Conservation (phyloP, 2,113 vertebrate species). For the Triplophysa dalaica region DNA sequence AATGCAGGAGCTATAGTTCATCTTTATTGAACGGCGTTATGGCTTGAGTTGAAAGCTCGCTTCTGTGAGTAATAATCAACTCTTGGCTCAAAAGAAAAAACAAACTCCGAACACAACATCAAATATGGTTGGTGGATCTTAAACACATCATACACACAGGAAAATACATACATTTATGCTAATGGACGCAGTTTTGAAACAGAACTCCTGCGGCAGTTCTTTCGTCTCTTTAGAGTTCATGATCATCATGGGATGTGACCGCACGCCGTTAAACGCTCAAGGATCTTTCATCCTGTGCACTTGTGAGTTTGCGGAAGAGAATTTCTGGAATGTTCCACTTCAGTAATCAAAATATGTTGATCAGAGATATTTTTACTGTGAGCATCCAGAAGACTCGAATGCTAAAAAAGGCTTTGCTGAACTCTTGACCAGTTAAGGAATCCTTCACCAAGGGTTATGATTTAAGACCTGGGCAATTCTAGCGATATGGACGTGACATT, state of each 20-base stretch:
- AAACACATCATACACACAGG: background rate
- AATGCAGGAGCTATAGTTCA: background rate
- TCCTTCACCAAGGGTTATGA: no score
- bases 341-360: constrained; percentile 71
- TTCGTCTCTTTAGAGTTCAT: background rate
- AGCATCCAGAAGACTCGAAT: constrained; percentile 13
- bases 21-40: background rate
- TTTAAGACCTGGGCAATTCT: no score
- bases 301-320: constrained; percentile 62
- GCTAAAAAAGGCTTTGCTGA: constrained; percentile 42
- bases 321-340: constrained; percentile 72
- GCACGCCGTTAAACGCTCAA: constrained; percentile 29
- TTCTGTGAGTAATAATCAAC: background rate
- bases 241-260: background rate
- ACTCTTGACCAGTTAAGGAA: no score
- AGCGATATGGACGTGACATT: no score
- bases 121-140: constrained; percentile 6
- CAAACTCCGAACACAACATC: background rate
- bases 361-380: constrained; percentile 55
- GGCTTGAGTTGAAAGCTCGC: background rate
- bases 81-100: constrained; percentile 9
- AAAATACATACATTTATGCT: background rate
- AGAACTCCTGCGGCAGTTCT: background rate
- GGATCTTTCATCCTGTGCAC: constrained; percentile 35
- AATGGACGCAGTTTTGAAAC: background rate